Evolutionary conservation across 2,888 invertebrate species (phyloP), one percentile per base, ranked within the genome.

Genomic region (Cerastis leucographa): DNA sequence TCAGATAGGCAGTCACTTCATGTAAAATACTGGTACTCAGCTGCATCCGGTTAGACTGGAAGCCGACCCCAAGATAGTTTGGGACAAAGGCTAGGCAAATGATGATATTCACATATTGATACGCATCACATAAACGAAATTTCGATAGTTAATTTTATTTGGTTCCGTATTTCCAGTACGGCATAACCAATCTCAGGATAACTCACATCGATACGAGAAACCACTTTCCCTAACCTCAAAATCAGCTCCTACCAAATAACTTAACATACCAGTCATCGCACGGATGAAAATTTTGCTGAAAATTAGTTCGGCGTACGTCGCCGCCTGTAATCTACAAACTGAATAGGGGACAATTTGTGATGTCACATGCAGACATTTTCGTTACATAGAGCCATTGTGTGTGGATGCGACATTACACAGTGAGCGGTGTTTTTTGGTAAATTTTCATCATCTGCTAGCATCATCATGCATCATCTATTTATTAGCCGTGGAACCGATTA

Each of bases 281-380:
- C 4, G 67, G 25, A 44, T 81, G 89, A 85, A 89, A 91, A 91
- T 91, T 91, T 88, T 88, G 78, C 86, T 84, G 89, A 94, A 78
- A 95, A 95, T 95, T 94, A 94, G 94, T 94, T 93, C 91, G 90
- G 90, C 85, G 90, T 89, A 90, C 92, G 91, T 89, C 89, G 89
- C 86, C 91, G 93, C 89, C 90, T 91, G 94, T 95, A 95, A 96
- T 96, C 95, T 94, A 93, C 91, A 93, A 92, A 93, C 94, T 95
- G 95, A 95, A 96, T 96, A 94, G 96, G 91, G 92, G 91, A 95
- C 95, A 95, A 95, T 95, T 94, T 95, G 95, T 93, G 95, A 95
- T 94, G 96, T 96, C 96, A 95, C 91, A 89, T 81, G 90, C 96
- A 96, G 95, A 93, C 92, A 91, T 93, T 91, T 91, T 89, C 88